These are phyloP conservation scores for Notoglanidium macrostoma DNA, from an alignment of 2,797 vertebrate species.

Conservation along the genomic window DNA sequence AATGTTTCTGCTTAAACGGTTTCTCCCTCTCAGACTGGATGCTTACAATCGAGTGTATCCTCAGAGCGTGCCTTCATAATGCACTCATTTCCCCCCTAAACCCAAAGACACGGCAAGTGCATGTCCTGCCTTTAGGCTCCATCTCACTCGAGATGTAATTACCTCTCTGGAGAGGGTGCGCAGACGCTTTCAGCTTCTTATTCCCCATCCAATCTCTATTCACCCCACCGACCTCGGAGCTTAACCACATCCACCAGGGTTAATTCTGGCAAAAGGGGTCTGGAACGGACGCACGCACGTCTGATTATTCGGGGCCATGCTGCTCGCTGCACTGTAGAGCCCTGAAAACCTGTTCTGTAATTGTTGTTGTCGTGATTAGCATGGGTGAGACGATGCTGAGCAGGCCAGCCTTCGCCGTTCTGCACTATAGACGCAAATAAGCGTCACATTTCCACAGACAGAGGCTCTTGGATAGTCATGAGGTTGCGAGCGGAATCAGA, in stretches of 20 bases:
- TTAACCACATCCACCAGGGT: constrained; percentile 61
- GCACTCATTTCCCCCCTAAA: constrained; percentile 32
- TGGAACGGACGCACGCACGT: constrained; percentile 53
- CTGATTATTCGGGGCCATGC: constrained; percentile 67
- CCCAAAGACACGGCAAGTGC: constrained; percentile 43
- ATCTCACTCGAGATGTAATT: constrained; percentile 71
- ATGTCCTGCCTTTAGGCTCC: constrained; percentile 54
- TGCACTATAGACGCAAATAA: constrained; percentile 54
- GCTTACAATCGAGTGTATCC: constrained; percentile 44
- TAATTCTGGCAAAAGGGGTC: constrained; percentile 68
- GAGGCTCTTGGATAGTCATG: constrained; percentile 51
- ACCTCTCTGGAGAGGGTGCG: constrained; percentile 55
- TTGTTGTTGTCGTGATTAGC: constrained; percentile 49
- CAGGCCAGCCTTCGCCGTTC: constrained; percentile 10
- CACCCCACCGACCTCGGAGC: constrained; percentile 65
- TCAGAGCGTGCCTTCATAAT: constrained; percentile 41
- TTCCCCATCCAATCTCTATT: constrained; percentile 68
- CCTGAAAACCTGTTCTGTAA: constrained; percentile 36
- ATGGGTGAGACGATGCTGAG: constrained; percentile 48
- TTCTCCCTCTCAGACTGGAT: constrained; percentile 24
- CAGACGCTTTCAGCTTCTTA: constrained; percentile 49
- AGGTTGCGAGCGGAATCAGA: constrained; percentile 54
- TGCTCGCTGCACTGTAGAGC: constrained; percentile 40
- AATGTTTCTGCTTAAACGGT: constrained; percentile 31
- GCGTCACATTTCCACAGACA: constrained; percentile 49